Conservation (phyloP, 1,140 invertebrate species). For the Dufourea novaeangliae region DNA sequence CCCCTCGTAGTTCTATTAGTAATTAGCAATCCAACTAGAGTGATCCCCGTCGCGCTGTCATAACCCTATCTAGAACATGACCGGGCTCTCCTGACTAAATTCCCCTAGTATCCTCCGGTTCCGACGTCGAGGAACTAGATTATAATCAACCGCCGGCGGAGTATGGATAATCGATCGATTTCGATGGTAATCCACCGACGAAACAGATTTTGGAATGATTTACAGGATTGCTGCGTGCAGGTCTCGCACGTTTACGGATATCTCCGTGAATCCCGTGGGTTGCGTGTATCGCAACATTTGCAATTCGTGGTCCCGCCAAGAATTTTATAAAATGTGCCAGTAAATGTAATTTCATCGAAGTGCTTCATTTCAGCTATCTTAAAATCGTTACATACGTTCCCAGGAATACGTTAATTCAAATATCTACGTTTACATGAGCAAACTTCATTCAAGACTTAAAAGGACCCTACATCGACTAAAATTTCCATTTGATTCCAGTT, state of each 20-base stretch:
- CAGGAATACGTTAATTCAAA: too few relatives aligned
- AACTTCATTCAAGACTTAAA: too few relatives aligned
- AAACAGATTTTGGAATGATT: conserved; percentile 45
- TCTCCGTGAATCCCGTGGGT: not conserved
- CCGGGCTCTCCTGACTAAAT: conserved; percentile 32
- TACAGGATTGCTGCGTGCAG: conserved; percentile 2
- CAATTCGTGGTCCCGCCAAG: not conserved
- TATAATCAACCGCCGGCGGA: conserved; percentile 26
- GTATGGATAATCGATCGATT: conserved; percentile 47
- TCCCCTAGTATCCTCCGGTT: conserved; percentile 21
- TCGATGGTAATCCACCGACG: conserved; percentile 16
- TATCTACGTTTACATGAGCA: too few relatives aligned
- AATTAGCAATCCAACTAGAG: conserved; percentile 60
- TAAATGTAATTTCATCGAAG: too few relatives aligned
- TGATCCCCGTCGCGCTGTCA: conserved; percentile 59
- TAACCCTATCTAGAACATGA: conserved; percentile 53
- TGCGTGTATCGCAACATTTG: not conserved
- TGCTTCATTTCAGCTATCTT: too few relatives aligned
- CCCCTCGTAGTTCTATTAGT: conserved; percentile 55
- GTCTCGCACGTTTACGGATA: not conserved
- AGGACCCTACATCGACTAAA: too few relatives aligned
- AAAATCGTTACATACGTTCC: too few relatives aligned
- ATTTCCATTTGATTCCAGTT: too few relatives aligned
- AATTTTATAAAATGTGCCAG: not conserved
- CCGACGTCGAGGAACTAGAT: conserved; percentile 41